Evolutionary conservation across 2,797 vertebrate genomes (phyloP).

Genomic region (Sebastes melanostomus): DNA sequence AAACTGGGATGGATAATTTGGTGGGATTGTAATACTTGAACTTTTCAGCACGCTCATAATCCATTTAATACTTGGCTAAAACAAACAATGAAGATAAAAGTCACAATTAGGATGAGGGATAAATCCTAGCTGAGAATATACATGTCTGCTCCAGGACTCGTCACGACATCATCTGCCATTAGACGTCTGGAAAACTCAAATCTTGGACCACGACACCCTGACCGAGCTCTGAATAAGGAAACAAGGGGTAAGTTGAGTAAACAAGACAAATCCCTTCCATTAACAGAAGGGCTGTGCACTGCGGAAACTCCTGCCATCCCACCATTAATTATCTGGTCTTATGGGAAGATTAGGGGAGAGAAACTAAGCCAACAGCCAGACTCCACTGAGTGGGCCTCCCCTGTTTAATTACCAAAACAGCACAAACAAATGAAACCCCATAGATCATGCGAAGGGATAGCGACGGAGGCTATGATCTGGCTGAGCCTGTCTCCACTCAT

Average conservation of each 20-base stretch:
- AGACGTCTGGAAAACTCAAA: slow-evolving; percentile 26
- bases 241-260: slow-evolving; percentile 64
- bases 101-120: slow-evolving; percentile 34
- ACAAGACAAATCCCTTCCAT: slow-evolving; percentile 77
- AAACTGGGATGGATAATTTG: slow-evolving; percentile 17
- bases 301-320: slow-evolving; percentile 59
- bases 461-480: slow-evolving; percentile 43
- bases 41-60: slow-evolving; percentile 17
- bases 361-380: slow-evolving; percentile 64
- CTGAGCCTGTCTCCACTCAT: slow-evolving; percentile 18
- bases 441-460: slow-evolving; percentile 59
- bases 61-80: slow-evolving; percentile 38
- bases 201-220: slow-evolving; percentile 37
- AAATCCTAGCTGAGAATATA: slow-evolving; percentile 30
- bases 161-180: slow-evolving; percentile 40
- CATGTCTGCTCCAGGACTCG: slow-evolving; percentile 10
- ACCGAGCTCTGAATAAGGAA: slow-evolving; percentile 51
- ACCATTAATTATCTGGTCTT: slow-evolving; percentile 81
- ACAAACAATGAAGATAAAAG: slow-evolving; percentile 35
- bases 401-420: slow-evolving; percentile 75
- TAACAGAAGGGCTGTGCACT: slow-evolving; percentile 65
- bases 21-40: slow-evolving; percentile 14
- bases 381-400: slow-evolving; percentile 54
- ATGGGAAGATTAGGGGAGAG: slow-evolving; percentile 71
- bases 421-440: slow-evolving; percentile 70